Evolutionary conservation across 2,113 vertebrate species (phyloP), one percentile per base, ranked within the genome.

Genomic region (Lutjanus erythropterus): DNA sequence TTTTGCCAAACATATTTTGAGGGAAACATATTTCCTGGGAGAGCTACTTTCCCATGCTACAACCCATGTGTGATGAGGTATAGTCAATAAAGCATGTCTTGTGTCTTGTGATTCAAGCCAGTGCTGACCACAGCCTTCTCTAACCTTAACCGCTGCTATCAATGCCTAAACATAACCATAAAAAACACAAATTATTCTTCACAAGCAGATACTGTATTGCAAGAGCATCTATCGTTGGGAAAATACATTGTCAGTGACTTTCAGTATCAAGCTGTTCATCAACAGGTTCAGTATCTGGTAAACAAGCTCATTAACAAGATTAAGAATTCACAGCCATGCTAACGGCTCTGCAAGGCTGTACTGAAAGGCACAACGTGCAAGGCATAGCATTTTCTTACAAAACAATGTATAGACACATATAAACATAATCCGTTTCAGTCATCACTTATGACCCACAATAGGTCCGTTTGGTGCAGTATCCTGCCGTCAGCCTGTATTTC

Each of bases 91-190:
- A 72, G 50, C 35, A 14, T 37, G 29, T 5, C 4, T 25, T 6
- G 16, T 66, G 59, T 37, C n/a, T 58, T 6, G 5, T 50, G 46
- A 73, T 65, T 75, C 47, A 42, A 64, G 61, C 15, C 42, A 75
- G 41, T n/a, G 23, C 6, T 39, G 46, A 42, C 23, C 44, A 41
- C n/a, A 39, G 12, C 10, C n/a, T 23, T 61, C 29, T 25, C 23
- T 47, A 19, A 65, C 21, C 23, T 15, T 9, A 55, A 50, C 37
- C 15, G 35, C 41, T 31, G 6, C 29, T 39, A 37, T 66, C 59
- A 60, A 41, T 19, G 23, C 12, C 50, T 25, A 27, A 69, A 47
- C 71, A 47, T 66, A 60, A 39, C 47, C 37, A 9, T 53, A 27
- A 60, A 39, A 27, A 47, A 42, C 16, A 55, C 25, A 0, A 19